Evolutionary conservation across 2,797 vertebrate genomes (phyloP).

Genomic region (Sorex maritimensis): DNA sequence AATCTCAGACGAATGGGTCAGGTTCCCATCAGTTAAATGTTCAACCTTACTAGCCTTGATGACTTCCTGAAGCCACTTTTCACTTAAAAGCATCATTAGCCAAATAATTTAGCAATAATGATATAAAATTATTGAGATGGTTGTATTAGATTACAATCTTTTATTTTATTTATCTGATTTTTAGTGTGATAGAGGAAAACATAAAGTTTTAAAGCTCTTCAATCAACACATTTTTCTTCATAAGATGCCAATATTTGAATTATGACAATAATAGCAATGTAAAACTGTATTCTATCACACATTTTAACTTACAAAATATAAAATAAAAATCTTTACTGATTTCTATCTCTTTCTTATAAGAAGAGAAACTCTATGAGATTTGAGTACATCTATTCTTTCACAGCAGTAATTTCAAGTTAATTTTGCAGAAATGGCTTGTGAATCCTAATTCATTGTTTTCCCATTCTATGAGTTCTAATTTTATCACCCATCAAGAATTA

Average conservation of each 20-base stretch:
- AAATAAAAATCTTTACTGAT: neutral
- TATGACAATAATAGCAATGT: constrained; percentile 14
- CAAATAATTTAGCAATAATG: constrained; percentile 77
- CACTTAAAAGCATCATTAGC: constrained; percentile 78
- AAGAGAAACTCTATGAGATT: too few species aligned
- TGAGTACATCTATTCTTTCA: too few species aligned
- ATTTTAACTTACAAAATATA: constrained; percentile 30
- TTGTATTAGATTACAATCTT: constrained; percentile 17
- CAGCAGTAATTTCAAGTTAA: too few species aligned
- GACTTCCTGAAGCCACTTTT: constrained; percentile 79
- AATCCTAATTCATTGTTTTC: too few species aligned
- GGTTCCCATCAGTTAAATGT: constrained; percentile 52
- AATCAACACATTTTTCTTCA: constrained; percentile 4
- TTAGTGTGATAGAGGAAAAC: constrained; percentile 1
- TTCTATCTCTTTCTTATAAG: neutral
- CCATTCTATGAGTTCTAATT: too few species aligned
- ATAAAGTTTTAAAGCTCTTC: constrained; percentile 17
- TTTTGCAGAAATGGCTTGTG: too few species aligned
- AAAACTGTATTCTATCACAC: neutral
- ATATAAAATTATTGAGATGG: constrained; percentile 47
- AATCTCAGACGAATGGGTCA: constrained; percentile 46
- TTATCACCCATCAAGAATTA: too few species aligned
- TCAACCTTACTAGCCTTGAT: constrained; percentile 16
- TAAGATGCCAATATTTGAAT: constrained; percentile 29
- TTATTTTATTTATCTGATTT: constrained; percentile 42